Evolutionary conservation across 2,888 invertebrate genomes (phyloP), one percentile per base, ranked within the genome.

Genomic region (Athetis lepigone): DNA sequence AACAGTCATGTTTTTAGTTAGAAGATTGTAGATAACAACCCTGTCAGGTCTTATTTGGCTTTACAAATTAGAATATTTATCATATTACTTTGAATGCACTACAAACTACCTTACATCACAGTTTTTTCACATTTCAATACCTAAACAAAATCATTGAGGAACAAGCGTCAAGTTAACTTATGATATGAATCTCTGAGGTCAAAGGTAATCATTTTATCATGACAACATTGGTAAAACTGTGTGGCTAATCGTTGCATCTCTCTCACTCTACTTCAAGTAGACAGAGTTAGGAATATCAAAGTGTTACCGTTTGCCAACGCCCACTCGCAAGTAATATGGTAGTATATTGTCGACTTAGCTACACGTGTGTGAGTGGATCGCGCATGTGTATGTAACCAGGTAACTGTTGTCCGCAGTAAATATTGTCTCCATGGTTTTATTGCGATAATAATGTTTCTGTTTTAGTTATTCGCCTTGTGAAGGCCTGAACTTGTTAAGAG

Each of bases 131-230:
- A 0, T n/a, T 13, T 5, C 8, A 1, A 13, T n/a, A 37, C 36
- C 29, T 63, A n/a, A 29, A 19, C 16, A 46, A 37, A 27, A 42
- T 25, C 13, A 39, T 23, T 23, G 13, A 54, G 25, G 49, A 42
- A 54, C 13, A 25, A 27, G 21, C 37, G 40, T 43, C 8, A 13
- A 40, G 36, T 64, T 49, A 46, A 39, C 45, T 7, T 50, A 42
- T 56, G 51, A 68, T 68, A 69, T 47, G 36, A 82, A 78, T 80
- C 82, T 75, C 58, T 71, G 75, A 83, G 91, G 90, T 92, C 90
- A 90, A 83, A 90, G 87, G 90, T 90, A 88, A 88, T 87, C 79
- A 85, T 87, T 89, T 88, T 90, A 90, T 88, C 87, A 82, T 82
- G 84, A 71, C 81, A 86, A 71, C 80, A 84, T 87, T 84, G 76